A percentile compares a stretch with the other conserved stretches of the same genome.
Conservation (phyloP, 2,113 vertebrate genomes). For the Caretta caretta region DNA sequence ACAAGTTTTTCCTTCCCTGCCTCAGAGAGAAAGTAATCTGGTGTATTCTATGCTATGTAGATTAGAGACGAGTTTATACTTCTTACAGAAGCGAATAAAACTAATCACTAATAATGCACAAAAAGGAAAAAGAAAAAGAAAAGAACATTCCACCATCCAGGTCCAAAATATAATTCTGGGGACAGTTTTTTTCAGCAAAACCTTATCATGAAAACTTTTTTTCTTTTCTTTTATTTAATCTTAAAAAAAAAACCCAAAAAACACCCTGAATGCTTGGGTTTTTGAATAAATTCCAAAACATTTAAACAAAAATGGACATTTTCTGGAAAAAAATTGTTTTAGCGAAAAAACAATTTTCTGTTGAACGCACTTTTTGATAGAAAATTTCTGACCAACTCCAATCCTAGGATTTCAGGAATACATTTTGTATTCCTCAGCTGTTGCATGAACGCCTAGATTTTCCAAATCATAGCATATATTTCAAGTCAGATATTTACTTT, state of each 20-base stretch:
- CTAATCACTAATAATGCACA: neutral
- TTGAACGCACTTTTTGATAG: neutral
- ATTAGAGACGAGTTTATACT: neutral
- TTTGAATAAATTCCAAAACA: neutral
- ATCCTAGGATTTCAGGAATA: neutral
- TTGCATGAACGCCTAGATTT: neutral
- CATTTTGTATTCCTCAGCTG: neutral
- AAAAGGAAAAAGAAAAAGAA: neutral
- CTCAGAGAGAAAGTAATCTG: neutral
- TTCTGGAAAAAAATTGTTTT: neutral
- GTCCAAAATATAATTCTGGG: neutral
- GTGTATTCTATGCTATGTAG: neutral
- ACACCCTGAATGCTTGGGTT: neutral
- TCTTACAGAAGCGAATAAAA: neutral
- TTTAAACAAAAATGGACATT: neutral
- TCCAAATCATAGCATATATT: neutral
- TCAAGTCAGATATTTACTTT: neutral
- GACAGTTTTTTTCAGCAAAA: rapidly evolving
- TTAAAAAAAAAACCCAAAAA: neutral
- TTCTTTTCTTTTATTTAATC: neutral
- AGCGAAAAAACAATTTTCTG: neutral
- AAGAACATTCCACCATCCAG: neutral
- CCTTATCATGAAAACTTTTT: neutral
- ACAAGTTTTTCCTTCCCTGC: neutral
- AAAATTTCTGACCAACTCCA: neutral